phyloP scores from a whole-genome alignment of 2,113 vertebrate genomes.

The Myotis lucifugus region DNA sequence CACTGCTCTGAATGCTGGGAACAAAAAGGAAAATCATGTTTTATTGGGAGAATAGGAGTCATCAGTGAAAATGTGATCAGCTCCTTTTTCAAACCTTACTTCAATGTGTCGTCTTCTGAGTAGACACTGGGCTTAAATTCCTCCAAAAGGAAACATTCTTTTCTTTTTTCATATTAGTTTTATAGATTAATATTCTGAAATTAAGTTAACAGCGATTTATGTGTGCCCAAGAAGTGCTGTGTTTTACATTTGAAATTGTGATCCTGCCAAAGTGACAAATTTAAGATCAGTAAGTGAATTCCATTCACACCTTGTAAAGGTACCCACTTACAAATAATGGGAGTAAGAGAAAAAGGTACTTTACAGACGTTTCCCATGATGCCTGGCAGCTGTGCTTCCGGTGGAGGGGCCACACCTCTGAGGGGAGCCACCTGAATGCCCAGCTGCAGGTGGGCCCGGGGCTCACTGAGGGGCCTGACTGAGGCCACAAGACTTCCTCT shows the following conservation, averaged over 20 bases:
- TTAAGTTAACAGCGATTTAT: not conserved
- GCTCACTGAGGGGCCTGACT: not conserved
- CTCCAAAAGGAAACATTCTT: not conserved
- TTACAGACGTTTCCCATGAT: not conserved
- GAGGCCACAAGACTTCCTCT: not conserved
- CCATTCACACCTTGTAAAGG: not conserved
- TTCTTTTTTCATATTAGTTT: not conserved
- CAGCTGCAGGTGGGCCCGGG: not conserved
- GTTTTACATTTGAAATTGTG: not conserved
- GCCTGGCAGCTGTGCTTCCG: not conserved
- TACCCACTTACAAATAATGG: not conserved
- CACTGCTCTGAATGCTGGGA: no score
- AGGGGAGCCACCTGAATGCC: not conserved
- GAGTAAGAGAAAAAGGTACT: not conserved
- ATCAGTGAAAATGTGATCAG: not conserved
- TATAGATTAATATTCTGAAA: not conserved
- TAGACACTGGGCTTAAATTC: no score
- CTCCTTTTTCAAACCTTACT: not conserved
- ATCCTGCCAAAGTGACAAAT: not conserved
- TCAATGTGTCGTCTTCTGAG: not conserved
- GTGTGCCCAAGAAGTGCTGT: not conserved
- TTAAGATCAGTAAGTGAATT: not conserved
- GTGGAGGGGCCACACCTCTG: not conserved
- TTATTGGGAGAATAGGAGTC: not conserved
- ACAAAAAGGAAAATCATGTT: not conserved